Base-by-base conservation (phyloP, 1,140 invertebrate genomes). In the Magallana gigas region DNA sequence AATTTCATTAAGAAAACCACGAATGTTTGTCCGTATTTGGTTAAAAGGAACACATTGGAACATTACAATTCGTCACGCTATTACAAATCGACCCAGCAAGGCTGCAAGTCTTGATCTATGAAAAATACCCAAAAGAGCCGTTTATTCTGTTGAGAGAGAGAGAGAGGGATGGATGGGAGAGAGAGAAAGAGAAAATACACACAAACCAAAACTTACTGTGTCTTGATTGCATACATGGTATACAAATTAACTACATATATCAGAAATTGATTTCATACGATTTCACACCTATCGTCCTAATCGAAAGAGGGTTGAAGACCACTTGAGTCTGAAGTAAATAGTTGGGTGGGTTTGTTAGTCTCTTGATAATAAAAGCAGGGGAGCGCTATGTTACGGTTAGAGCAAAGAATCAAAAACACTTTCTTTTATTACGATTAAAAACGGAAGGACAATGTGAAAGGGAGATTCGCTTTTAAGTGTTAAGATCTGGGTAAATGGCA, bases 21-120 rank as follows among this genome's bases (percentile, higher is more conserved):
- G 68, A 76, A 76, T 76, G 68, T 76, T 76, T 76, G 68, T 76
- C 68, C 68, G 68, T 76, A 76, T 76, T 76, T 76, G 68, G 68
- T 76, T 76, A 76, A 76, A 76, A 29, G 68, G 68, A 76, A 76
- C 68, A 76, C 68, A 76, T 76, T 9, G 29, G 68, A 76, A 76
- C 68, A 76, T 76, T 23, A 76, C 68, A 76, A 76, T 29, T 76
- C 23, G 68, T 76, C 68, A 76, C 68, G 68, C 60, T 62, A 62
- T 62, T 62, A 62, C 60, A 62, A 62, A 62, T 62, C 60, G 60
- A 62, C 60, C 60, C n/a, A 16, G n/a, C 12, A 16, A n/a, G 14
- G 60, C 60, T 12, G 60, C n/a, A n/a, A 16, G 60, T n/a, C n/a
- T n/a, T 62, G 60, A 11, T 12, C 7, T 62, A 62, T 16, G n/a